phyloP scores from a whole-genome alignment of 2,797 vertebrate genomes.

The Anniella stebbinsi region DNA sequence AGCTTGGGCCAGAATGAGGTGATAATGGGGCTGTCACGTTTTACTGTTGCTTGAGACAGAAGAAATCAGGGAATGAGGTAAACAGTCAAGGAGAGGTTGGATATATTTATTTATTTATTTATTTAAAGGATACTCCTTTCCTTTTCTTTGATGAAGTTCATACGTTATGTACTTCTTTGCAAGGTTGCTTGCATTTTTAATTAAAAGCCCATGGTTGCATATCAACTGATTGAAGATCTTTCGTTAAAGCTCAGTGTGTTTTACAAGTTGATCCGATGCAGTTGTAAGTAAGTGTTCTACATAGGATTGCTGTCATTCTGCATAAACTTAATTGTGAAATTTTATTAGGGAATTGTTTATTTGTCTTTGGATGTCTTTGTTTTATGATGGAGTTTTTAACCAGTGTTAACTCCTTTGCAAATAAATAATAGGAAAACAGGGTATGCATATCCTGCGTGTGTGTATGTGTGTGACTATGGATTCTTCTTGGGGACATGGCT shows the following conservation, averaged over 20 bases:
- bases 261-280: neutral
- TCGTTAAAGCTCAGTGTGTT: neutral
- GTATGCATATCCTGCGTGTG: neutral
- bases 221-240: neutral
- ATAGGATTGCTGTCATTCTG: neutral
- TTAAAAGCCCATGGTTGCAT: neutral
- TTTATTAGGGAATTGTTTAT: neutral
- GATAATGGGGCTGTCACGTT: neutral
- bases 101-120: too few species aligned
- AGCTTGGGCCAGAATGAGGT: neutral
- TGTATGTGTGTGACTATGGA: too few species aligned
- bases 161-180: neutral
- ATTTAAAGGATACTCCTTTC: too few species aligned
- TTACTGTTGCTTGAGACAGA: neutral
- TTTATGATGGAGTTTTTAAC: neutral
- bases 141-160: neutral
- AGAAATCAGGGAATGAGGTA: neutral
- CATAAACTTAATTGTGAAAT: neutral
- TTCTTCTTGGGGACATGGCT: neutral
- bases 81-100: neutral
- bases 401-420: too few species aligned
- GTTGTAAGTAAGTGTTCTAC: neutral
- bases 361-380: neutral
- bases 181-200: neutral
- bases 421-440: neutral